Evolutionary conservation across 2,888 invertebrate genomes (phyloP), one percentile per base, ranked within the genome.

Genomic region (Hecatera dysodea): DNA sequence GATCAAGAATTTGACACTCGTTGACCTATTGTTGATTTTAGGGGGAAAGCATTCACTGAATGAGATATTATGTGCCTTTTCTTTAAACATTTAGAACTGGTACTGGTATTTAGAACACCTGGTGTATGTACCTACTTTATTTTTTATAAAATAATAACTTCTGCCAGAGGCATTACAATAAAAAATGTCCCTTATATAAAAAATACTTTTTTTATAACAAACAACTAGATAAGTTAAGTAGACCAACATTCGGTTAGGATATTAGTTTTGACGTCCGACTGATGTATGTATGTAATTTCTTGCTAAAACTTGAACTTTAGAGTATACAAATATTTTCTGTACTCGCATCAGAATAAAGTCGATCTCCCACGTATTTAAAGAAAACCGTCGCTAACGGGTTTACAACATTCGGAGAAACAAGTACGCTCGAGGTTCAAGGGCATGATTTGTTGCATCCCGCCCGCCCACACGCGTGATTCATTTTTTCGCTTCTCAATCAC

Each of bases 401-500:
- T 84, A 80, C 69, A 81, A 81, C 69, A 84, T 83, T 84, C 77
- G 64, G 70, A 75, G 50, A 75, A 78, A 78, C 76, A 80, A 87
- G 75, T 79, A 83, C 79, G 78, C 88, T 88, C 87, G 86, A 88
- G 91, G 95, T 94, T 94, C 93, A 94, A 92, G 93, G 92, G 84
- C 90, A 86, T 87, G 79, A 88, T 90, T 89, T 88, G 90, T 89
- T 94, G 94, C 95, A 95, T 93, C 91, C 86, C 91, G 85, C 90
- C 93, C 90, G 85, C 95, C 95, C 89, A 95, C 95, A 78, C 86
- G 33, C 62, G 70, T 95, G 94, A 95, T 87, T 95, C 94, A 94
- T 88, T 84, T 86, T 87, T 90, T 91, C 83, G 86, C 86, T 88
- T 89, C 88, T 89, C 90, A 92, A 90, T 90, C 88, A 90, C 86